Conservation (phyloP, 2,797 vertebrate genomes). For the Huso huso region DNA sequence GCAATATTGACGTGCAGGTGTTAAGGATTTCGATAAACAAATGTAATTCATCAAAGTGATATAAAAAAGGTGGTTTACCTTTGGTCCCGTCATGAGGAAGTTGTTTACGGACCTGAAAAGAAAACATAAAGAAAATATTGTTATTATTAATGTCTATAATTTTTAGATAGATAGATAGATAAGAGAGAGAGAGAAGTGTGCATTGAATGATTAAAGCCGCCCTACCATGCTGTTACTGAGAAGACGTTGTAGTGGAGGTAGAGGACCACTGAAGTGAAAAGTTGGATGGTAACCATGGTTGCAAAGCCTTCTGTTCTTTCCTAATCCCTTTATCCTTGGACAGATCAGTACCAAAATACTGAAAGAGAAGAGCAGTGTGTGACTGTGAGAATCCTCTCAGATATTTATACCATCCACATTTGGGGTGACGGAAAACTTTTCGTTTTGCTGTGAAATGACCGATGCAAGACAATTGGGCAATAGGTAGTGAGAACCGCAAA, state of each 20-base stretch:
- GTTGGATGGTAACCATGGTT: conserved; percentile 58
- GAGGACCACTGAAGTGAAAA: conserved; percentile 46
- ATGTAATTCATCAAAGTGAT: no score
- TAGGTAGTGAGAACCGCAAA: conserved; percentile 31
- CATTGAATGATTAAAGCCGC: neutral
- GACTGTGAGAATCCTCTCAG: conserved; percentile 17
- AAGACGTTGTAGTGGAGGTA: conserved; percentile 49
- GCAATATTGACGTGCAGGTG: no score
- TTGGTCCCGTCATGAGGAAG: conserved; percentile 94
- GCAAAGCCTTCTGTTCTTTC: conserved; percentile 24
- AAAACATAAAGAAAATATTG: conserved; percentile 14
- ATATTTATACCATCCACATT: conserved; percentile 75
- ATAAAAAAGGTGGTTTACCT: conserved; percentile 56
- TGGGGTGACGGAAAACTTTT: conserved; percentile 59
- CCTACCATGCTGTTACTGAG: conserved; percentile 53
- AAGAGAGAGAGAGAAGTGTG: no score
- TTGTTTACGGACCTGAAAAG: conserved; percentile 87
- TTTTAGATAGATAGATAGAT: no score
- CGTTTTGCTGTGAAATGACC: conserved; percentile 72
- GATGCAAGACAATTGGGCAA: conserved; percentile 51
- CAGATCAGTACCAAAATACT: conserved; percentile 24
- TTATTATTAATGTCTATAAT: no score
- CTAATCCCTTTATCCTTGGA: conserved; percentile 24
- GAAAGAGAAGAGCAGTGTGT: conserved; percentile 24
- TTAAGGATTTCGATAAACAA: no score